Percentiles rank a stretch among this genome's conserved stretches.
Evolutionary conservation across 2,888 invertebrate species (phyloP).

Genomic region (Ditula angustiorana): DNA sequence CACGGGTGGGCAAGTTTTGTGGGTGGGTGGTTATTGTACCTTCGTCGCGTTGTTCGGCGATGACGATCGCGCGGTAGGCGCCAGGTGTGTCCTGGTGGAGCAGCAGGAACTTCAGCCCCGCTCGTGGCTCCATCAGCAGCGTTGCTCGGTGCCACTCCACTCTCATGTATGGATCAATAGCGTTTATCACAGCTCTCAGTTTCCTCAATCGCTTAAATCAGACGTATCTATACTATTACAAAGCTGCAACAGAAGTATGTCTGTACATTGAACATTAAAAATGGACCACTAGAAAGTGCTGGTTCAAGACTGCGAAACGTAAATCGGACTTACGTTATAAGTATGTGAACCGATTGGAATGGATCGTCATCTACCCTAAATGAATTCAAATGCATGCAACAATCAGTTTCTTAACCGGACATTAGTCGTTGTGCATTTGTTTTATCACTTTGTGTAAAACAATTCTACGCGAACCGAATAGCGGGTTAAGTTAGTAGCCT

Average conservation of each 20-base stretch:
- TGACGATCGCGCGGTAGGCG: conserved; percentile 66
- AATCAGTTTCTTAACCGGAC: too few relatives aligned
- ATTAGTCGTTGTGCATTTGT: too few relatives aligned
- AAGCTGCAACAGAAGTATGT: neutral
- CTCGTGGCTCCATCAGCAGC: conserved; percentile 69
- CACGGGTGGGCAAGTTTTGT: conserved; percentile 54
- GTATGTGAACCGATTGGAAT: too few relatives aligned
- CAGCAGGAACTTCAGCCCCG: conserved; percentile 63
- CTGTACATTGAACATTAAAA: neutral
- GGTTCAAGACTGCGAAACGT: too few relatives aligned
- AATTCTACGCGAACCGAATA: neutral
- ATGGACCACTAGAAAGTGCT: neutral
- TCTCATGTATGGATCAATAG: conserved; percentile 52
- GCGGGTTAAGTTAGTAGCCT: neutral
- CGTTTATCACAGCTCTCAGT: conserved; percentile 58
- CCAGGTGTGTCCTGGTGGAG: conserved; percentile 62
- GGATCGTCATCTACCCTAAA: too few relatives aligned
- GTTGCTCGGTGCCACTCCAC: conserved; percentile 67
- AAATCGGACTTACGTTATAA: too few relatives aligned
- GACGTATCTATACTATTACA: neutral
- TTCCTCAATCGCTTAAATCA: conserved; percentile 58
- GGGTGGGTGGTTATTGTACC: conserved; percentile 54
- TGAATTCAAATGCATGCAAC: too few relatives aligned
- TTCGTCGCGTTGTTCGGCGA: conserved; percentile 60
- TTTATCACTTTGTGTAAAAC: too few relatives aligned